Evolutionary conservation across 2,888 invertebrate species (phyloP).

Genomic region (Microctonus brassicae): DNA sequence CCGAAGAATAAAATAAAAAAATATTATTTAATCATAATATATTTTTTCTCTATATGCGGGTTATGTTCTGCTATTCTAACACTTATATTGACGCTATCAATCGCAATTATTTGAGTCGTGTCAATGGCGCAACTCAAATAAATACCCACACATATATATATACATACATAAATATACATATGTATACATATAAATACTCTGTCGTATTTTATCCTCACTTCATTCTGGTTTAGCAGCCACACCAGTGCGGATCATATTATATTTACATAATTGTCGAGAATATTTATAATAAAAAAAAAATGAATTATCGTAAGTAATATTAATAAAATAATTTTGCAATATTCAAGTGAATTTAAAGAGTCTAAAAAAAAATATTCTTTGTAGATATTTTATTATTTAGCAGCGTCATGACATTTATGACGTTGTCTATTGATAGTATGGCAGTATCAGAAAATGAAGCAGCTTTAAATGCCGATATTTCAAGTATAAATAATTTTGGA

Average conservation of each 20-base stretch:
- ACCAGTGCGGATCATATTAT: not conserved
- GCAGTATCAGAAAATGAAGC: not conserved
- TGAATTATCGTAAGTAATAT: slow-evolving; percentile 11
- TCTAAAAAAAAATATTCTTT: too few species aligned
- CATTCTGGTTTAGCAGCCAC: not conserved
- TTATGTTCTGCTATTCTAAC: not conserved
- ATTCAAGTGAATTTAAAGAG: too few species aligned
- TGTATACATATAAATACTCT: too few species aligned
- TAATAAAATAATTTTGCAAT: too few species aligned
- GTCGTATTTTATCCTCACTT: not conserved
- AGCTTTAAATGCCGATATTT: not conserved
- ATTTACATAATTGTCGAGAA: not conserved
- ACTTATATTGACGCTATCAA: not conserved
- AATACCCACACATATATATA: not conserved
- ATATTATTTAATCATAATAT: too few species aligned
- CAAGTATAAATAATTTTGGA: not conserved
- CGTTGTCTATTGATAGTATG: not conserved
- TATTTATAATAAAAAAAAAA: not conserved
- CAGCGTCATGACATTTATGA: not conserved
- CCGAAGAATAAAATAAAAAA: too few species aligned
- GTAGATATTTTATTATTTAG: not conserved
- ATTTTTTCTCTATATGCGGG: too few species aligned
- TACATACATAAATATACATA: too few species aligned
- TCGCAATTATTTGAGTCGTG: not conserved
- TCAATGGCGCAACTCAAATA: not conserved